Conservation (phyloP, 2,113 vertebrate species). For the Corythornis cristatus region DNA sequence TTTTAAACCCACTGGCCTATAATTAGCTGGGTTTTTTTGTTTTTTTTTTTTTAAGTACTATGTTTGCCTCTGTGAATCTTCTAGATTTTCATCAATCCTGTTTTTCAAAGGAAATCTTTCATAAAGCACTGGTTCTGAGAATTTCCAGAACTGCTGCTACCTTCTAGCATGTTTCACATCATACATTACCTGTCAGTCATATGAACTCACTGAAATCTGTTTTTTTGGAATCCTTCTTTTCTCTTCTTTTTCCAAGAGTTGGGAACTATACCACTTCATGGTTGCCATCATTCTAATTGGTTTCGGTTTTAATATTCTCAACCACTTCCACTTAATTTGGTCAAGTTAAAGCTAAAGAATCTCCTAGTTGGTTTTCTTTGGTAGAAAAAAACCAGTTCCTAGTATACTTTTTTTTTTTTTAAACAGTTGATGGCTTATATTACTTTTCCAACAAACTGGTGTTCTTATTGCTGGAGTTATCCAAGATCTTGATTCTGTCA, state of each 20-base stretch:
- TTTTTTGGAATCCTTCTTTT: neutral
- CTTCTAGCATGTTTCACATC: neutral
- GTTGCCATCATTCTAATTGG: neutral
- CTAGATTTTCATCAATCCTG: neutral
- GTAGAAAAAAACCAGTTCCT: neutral
- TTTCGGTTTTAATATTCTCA: neutral
- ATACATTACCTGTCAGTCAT: neutral
- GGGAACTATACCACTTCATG: accelerated
- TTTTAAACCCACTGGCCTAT: neutral
- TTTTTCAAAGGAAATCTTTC: neutral
- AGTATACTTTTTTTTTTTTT: neutral
- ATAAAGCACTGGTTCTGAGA: neutral
- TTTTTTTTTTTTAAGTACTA: neutral
- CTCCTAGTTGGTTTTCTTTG: neutral
- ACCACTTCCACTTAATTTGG: neutral
- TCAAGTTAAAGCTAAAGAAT: neutral
- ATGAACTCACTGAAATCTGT: neutral
- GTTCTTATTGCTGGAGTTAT: neutral
- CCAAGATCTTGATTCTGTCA: neutral
- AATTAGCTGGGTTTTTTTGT: neutral
- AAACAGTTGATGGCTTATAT: neutral
- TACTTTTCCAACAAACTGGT: neutral
- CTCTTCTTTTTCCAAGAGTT: neutral
- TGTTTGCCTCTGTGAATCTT: neutral
- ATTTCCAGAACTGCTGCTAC: neutral